phyloP scores from a whole-genome alignment of 2,113 vertebrate species.

The Osmerus mordax region DNA sequence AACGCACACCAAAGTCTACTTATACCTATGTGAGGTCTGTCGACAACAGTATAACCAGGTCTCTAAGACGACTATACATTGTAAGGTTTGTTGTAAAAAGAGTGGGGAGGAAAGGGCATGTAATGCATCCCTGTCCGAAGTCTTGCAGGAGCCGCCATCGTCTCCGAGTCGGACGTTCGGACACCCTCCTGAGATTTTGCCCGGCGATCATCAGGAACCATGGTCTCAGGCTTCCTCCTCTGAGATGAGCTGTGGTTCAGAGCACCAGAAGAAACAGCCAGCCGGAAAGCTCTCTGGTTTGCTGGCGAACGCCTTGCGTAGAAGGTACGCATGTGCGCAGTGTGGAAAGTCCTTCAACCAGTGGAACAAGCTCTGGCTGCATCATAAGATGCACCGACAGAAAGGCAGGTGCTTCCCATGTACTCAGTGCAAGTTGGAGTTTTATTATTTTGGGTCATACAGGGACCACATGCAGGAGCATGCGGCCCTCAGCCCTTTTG shows the following conservation, averaged over 20 bases:
- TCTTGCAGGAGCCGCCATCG: conserved; percentile 10
- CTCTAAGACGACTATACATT: conserved; percentile 65
- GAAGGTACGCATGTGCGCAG: conserved; percentile 29
- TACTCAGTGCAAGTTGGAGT: conserved; percentile 40
- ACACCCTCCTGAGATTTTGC: not conserved
- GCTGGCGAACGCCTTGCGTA: conserved; percentile 8
- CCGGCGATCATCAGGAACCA: not conserved
- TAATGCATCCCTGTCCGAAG: conserved; percentile 20
- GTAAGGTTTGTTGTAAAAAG: conserved; percentile 62
- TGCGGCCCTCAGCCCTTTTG: conserved; percentile 20
- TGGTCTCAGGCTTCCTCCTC: not conserved
- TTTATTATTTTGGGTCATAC: conserved; percentile 44
- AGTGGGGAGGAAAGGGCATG: conserved; percentile 39
- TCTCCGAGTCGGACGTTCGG: not conserved
- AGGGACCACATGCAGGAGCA: conserved; percentile 49
- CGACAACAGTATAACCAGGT: conserved; percentile 73
- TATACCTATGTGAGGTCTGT: conserved; percentile 65
- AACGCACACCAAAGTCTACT: conserved; percentile 68
- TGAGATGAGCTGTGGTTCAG: conserved; percentile 16
- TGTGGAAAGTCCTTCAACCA: conserved; percentile 35
- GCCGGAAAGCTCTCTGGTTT: conserved; percentile 11
- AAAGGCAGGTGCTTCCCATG: conserved; percentile 38
- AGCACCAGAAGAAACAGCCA: not conserved
- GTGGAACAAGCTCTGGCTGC: conserved; percentile 41
- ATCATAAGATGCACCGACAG: conserved; percentile 23